Conservation (phyloP, 2,113 vertebrate genomes). For the Crotalus horridus region DNA sequence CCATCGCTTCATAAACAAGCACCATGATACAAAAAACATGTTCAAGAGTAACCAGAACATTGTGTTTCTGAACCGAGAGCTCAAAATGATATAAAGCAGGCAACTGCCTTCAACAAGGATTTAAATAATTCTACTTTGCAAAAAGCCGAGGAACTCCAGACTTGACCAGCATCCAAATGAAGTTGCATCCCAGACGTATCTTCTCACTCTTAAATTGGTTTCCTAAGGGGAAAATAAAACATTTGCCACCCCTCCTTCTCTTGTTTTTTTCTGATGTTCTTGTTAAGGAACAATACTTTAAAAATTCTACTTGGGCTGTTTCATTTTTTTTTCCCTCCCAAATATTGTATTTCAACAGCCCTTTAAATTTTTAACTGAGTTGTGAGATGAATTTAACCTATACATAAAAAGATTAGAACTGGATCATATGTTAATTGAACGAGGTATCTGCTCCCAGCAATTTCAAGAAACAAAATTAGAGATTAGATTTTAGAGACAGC, state of each 20-base stretch:
- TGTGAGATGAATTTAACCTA: background rate
- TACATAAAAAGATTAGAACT: slow-evolving; percentile 2
- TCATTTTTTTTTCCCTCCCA: background rate
- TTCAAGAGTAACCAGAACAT: slow-evolving; percentile 22
- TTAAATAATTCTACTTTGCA: background rate
- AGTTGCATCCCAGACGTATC: background rate
- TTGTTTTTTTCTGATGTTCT: slow-evolving; percentile 7
- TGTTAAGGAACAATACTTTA: slow-evolving; percentile 9
- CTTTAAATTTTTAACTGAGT: background rate
- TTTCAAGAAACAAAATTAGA: slow-evolving; percentile 34
- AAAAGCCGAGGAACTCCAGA: background rate
- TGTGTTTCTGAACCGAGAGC: slow-evolving; percentile 21
- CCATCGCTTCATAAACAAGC: slow-evolving; percentile 28
- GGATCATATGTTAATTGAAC: slow-evolving; percentile 10
- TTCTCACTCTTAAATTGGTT: background rate
- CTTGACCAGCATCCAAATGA: slow-evolving; percentile 1
- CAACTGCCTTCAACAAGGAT: background rate
- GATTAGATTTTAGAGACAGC: background rate
- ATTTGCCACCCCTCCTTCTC: background rate
- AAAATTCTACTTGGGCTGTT: slow-evolving; percentile 10
- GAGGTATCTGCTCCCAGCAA: background rate
- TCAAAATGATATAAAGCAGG: slow-evolving; percentile 27
- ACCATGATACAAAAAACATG: slow-evolving; percentile 8
- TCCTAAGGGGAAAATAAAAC: background rate
- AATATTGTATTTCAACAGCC: background rate